A percentile compares a stretch with the other conserved stretches of the same genome.
Conservation (phyloP, 2,113 vertebrate species). For the Ornithorhynchus anatinus region DNA sequence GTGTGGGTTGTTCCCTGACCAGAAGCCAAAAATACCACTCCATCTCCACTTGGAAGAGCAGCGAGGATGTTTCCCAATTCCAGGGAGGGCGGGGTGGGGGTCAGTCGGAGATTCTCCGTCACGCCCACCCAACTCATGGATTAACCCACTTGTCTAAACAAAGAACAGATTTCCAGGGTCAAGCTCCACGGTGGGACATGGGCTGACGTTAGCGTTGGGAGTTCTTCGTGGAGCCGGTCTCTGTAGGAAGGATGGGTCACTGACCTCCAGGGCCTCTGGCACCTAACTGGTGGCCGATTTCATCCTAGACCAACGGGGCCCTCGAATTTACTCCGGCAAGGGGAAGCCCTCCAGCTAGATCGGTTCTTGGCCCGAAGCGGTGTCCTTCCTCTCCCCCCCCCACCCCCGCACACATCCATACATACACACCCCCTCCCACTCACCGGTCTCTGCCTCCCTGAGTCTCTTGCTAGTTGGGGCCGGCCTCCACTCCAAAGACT, state of each 20-base stretch:
- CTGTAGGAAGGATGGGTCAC: slow-evolving; percentile 31
- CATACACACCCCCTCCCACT: slow-evolving; percentile 43
- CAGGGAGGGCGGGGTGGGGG: slow-evolving; percentile 63
- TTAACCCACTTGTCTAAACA: slow-evolving; percentile 46
- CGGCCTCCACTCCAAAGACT: slow-evolving; percentile 81
- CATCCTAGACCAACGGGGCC: slow-evolving; percentile 58
- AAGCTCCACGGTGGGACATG: slow-evolving; percentile 50
- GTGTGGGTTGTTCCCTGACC: slow-evolving; percentile 70
- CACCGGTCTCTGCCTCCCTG: slow-evolving; percentile 46
- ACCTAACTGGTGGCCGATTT: slow-evolving; percentile 50
- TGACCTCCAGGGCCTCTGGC: slow-evolving; percentile 50
- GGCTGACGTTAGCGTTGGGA: slow-evolving; percentile 60
- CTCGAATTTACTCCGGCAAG: slow-evolving; percentile 49
- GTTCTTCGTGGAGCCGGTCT: slow-evolving; percentile 49
- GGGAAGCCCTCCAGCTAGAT: slow-evolving; percentile 53
- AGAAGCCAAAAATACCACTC: slow-evolving; percentile 75
- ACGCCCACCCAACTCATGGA: slow-evolving; percentile 50
- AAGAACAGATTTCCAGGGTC: slow-evolving; percentile 9
- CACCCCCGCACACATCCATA: slow-evolving; percentile 32
- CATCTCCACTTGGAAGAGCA: slow-evolving; percentile 65
- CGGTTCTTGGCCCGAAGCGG: slow-evolving; percentile 61
- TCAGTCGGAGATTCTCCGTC: slow-evolving; percentile 63
- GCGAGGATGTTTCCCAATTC: slow-evolving; percentile 69
- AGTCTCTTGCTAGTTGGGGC: slow-evolving; percentile 73
- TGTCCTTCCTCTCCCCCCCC: slow-evolving; percentile 50